Evolutionary conservation across 2,888 invertebrate genomes (phyloP).

Genomic region (Drosophila bunnanda): DNA sequence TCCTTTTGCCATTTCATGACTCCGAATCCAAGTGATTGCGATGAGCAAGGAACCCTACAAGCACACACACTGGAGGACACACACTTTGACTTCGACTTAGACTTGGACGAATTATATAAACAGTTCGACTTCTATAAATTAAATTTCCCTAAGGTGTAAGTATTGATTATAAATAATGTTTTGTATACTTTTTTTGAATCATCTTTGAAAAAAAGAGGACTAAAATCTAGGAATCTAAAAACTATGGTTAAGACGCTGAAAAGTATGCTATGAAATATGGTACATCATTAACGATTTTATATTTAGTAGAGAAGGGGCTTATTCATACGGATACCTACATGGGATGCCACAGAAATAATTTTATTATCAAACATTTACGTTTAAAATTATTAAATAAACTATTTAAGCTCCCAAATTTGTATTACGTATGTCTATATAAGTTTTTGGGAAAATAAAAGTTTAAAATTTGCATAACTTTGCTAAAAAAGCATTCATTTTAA

Average conservation of each 20-base stretch:
- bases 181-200: background rate
- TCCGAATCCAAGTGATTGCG: conserved; percentile 68
- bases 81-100: conserved; percentile 11
- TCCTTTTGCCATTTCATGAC: conserved; percentile 72
- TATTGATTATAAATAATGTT: background rate
- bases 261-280: background rate
- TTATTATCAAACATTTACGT: no score
- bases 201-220: no score
- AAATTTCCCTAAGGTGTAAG: background rate
- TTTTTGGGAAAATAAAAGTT: no score
- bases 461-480: no score
- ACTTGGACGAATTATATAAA: conserved; percentile 3
- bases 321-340: no score
- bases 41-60: conserved; percentile 48
- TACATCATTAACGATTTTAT: background rate
- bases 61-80: conserved; percentile 29
- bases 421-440: no score
- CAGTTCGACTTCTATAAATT: conserved; percentile 4
- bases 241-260: background rate
- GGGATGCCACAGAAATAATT: no score
- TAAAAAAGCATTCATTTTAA: no score
- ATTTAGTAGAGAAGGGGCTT: no score
- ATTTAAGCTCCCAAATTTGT: no score
- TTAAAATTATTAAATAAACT: no score
- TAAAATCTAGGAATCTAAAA: background rate